Percentiles rank a stretch among this genome's conserved stretches.
phyloP scores from a whole-genome alignment of 2,797 vertebrate species.

The Kryptopterus vitreolus region DNA sequence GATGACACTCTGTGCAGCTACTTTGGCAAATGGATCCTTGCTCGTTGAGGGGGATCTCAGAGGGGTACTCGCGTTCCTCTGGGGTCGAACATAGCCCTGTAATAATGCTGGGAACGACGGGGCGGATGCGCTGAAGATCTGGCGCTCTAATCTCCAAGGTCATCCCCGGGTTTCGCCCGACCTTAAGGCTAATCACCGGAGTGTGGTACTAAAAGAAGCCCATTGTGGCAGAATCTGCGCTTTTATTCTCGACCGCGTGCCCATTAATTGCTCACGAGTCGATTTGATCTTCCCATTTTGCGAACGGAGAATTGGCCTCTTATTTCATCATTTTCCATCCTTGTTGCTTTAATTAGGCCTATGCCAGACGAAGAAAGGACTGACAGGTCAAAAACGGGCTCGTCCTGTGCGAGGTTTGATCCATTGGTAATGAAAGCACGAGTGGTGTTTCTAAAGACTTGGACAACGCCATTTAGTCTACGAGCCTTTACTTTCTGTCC shows the following conservation, averaged over 20 bases:
- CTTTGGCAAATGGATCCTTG: background rate
- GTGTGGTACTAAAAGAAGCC: conserved; percentile 68
- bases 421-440: conserved; percentile 69
- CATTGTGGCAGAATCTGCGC: conserved; percentile 55
- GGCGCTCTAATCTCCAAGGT: conserved; percentile 76
- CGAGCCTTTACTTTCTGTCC: background rate
- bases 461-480: conserved; percentile 63
- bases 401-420: conserved; percentile 73
- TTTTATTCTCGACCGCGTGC: conserved; percentile 69
- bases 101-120: conserved; percentile 35
- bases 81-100: conserved; percentile 31
- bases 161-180: conserved; percentile 70
- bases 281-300: conserved; percentile 79
- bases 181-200: conserved; percentile 77
- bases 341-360: conserved; percentile 77
- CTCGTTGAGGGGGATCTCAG: conserved; percentile 13
- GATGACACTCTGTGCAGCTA: conserved; percentile 16
- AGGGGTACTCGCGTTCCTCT: conserved; percentile 33
- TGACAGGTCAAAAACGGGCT: conserved; percentile 64
- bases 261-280: conserved; percentile 76
- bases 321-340: conserved; percentile 77
- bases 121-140: conserved; percentile 21
- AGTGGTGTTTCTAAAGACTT: conserved; percentile 62
- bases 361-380: conserved; percentile 66
- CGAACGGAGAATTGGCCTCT: conserved; percentile 78